phyloP scores from a whole-genome alignment of 2,888 invertebrate genomes.

The Anoplius nigerrimus region DNA sequence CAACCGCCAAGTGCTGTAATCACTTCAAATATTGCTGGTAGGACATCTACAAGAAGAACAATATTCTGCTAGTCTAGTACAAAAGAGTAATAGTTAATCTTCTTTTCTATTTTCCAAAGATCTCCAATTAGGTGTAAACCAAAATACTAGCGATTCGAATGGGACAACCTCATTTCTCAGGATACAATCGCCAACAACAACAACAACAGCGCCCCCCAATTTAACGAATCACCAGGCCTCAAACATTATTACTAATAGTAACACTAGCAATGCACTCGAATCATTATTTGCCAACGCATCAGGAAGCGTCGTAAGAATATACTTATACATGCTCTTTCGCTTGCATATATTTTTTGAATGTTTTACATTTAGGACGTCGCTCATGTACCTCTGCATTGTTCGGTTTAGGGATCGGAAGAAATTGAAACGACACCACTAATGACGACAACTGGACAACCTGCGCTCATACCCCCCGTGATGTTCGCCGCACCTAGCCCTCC shows the following conservation, averaged over 20 bases:
- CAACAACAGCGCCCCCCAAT: conserved; percentile 35
- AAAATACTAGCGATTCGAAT: conserved; percentile 56
- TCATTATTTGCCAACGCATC: conserved; percentile 62
- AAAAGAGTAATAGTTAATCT: conserved; percentile 26
- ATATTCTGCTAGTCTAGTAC: conserved; percentile 42
- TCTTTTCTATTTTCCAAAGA: conserved; percentile 35
- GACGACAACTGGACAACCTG: conserved; percentile 76
- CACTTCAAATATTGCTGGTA: conserved; percentile 45
- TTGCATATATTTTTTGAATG: not conserved
- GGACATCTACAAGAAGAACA: conserved; percentile 59
- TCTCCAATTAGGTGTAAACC: conserved; percentile 44
- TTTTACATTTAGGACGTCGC: not conserved
- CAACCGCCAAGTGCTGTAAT: conserved; percentile 68
- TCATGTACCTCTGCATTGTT: conserved; percentile 5
- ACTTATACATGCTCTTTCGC: not conserved
- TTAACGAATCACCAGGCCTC: conserved; percentile 55
- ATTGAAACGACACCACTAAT: conserved; percentile 47
- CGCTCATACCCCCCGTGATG: conserved; percentile 91
- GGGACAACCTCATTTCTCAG: conserved; percentile 68
- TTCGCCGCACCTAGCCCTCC: conserved; percentile 77
- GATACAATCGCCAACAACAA: conserved; percentile 69
- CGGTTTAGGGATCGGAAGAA: conserved; percentile 59
- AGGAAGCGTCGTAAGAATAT: conserved; percentile 40
- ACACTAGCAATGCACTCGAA: conserved; percentile 58
- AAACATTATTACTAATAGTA: conserved; percentile 49